These are phyloP conservation scores for Sweltsa coloradensis DNA, from an alignment of 1,140 invertebrate species.

Conservation along the genomic window DNA sequence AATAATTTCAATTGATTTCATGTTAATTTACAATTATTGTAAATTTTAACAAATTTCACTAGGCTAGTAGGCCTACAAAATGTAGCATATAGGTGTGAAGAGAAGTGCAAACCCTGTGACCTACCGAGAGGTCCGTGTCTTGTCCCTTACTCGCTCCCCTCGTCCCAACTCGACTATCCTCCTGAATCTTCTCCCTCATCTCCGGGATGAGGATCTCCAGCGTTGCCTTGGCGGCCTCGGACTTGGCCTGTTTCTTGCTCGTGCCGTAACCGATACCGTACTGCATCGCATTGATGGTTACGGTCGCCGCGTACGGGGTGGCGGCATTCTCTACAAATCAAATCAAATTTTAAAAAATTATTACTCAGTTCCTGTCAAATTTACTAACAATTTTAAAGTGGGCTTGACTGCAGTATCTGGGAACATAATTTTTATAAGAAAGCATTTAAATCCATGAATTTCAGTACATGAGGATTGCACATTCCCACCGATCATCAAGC, in stretches of 20 bases:
- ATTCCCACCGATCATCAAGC: too few species aligned
- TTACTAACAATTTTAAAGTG: not conserved
- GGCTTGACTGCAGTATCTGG: not conserved
- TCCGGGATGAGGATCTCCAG: constrained; percentile 89
- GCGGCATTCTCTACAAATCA: constrained; percentile 68
- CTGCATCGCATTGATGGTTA: constrained; percentile 81
- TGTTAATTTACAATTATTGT: too few species aligned
- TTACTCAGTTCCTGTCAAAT: not conserved
- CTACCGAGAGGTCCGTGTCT: constrained; percentile 50
- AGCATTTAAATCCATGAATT: not conserved
- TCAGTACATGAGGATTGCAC: too few species aligned
- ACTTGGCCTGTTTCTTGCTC: constrained; percentile 91
- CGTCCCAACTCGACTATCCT: constrained; percentile 36
- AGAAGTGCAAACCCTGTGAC: constrained; percentile 15
- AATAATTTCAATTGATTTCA: too few species aligned
- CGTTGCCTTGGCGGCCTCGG: constrained; percentile 77
- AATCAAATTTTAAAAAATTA: not conserved
- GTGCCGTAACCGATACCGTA: constrained; percentile 87
- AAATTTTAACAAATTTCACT: too few species aligned
- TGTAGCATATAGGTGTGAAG: too few species aligned
- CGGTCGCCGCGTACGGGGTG: constrained; percentile 85
- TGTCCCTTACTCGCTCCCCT: constrained; percentile 32
- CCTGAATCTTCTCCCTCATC: constrained; percentile 66
- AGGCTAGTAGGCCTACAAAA: too few species aligned
- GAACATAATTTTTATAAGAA: not conserved